These are phyloP conservation scores for Mus minutoides DNA, from an alignment of 2,797 vertebrate species.

Conservation along the genomic window DNA sequence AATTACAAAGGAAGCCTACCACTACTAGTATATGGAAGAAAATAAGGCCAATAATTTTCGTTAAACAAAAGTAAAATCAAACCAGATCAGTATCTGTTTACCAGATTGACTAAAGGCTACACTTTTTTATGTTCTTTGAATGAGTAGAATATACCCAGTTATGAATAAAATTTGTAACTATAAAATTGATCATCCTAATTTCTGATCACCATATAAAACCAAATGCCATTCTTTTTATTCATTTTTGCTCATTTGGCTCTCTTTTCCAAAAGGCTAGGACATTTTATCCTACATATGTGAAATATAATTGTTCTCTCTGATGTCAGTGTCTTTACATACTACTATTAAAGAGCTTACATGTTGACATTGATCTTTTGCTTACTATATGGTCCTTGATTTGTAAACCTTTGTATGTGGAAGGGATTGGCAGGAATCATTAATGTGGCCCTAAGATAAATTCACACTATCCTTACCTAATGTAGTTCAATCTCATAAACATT, in stretches of 20 bases:
- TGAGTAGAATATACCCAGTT: not conserved
- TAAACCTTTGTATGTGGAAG: not conserved
- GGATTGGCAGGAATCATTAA: not conserved
- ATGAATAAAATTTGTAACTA: not conserved
- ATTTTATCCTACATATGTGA: not conserved
- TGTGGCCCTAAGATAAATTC: not conserved
- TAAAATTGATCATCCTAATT: not conserved
- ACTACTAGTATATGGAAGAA: not conserved
- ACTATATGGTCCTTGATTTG: not conserved
- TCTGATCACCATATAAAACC: not conserved
- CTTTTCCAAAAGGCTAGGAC: not conserved
- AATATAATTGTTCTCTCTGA: not conserved
- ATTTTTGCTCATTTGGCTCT: not conserved
- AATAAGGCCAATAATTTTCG: not conserved
- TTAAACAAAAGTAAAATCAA: not conserved
- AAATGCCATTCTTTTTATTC: not conserved
- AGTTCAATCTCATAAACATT: not conserved
- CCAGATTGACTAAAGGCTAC: not conserved
- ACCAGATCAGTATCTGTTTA: too few relatives aligned
- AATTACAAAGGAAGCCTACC: not conserved
- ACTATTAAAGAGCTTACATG: not conserved
- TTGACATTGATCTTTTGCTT: not conserved
- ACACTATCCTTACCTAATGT: not conserved
- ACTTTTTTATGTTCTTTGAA: not conserved
- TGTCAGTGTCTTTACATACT: not conserved